A percentile compares a stretch with the other conserved stretches of the same genome.
Evolutionary conservation across 64 coral and sea anemone genomes (phyloP).

Genomic region (Hydrozoanthus tunicans): DNA sequence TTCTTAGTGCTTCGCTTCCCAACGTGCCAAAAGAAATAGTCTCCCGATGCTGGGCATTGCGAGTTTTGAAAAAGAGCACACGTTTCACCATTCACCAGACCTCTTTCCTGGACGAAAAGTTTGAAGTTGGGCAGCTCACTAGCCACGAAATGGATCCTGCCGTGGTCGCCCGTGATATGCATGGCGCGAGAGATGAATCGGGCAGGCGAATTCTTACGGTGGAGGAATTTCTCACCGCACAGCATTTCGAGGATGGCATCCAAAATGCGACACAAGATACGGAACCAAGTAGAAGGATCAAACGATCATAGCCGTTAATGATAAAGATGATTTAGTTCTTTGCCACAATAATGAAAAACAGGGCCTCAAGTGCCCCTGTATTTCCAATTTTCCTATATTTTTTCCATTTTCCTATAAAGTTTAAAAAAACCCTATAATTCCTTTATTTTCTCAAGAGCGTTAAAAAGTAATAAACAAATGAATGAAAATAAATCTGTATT

Average conservation of each 20-base stretch:
- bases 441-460: no score
- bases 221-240: conserved; percentile 33
- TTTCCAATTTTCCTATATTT: no score
- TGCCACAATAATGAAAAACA: no score
- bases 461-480: no score
- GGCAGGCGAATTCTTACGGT: conserved; percentile 19
- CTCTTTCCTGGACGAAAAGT: conserved; percentile 47
- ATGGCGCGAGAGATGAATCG: conserved; percentile 44
- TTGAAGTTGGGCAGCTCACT: conserved; percentile 52
- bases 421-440: no score
- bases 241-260: background rate
- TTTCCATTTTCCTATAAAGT: no score
- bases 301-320: no score
- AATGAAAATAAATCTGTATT: no score
- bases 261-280: no score
- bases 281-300: no score
- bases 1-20: background rate
- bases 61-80: background rate
- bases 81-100: background rate
- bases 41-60: background rate
- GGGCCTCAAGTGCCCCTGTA: no score
- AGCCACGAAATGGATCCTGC: conserved; percentile 52
- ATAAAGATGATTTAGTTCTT: no score
- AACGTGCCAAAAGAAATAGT: background rate
- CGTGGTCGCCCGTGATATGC: conserved; percentile 48